Conservation (phyloP, 2,797 vertebrate species). For the Menidia menidia region DNA sequence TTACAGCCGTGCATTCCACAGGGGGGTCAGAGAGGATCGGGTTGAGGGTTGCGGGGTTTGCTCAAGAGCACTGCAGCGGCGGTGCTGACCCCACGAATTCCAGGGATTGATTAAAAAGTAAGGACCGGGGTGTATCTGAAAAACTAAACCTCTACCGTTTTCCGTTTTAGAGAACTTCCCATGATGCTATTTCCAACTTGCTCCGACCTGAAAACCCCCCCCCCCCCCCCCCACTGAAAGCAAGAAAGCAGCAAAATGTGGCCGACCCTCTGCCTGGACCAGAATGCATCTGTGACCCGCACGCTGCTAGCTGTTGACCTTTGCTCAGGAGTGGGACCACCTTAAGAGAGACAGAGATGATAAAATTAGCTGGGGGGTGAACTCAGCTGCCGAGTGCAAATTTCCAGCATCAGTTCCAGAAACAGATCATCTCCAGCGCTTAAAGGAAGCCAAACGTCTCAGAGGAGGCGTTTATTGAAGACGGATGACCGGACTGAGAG, state of each 20-base stretch:
- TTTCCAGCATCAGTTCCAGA: slow-evolving; percentile 7
- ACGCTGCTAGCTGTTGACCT: slow-evolving; percentile 33
- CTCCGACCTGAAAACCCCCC: slow-evolving; percentile 15
- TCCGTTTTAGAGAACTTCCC: too few relatives aligned
- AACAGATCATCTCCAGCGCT: neutral
- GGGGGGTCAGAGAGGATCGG: slow-evolving; percentile 44
- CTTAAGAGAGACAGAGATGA: slow-evolving; percentile 11
- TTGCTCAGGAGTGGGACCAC: slow-evolving; percentile 34
- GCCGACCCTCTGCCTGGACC: neutral
- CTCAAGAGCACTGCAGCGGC: slow-evolving; percentile 13
- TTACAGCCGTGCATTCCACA: slow-evolving; percentile 65
- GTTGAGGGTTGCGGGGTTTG: slow-evolving; percentile 13
- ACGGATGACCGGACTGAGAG: neutral
- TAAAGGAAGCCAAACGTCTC: neutral
- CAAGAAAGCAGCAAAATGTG: slow-evolving; percentile 17
- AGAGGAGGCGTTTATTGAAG: neutral
- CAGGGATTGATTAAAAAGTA: neutral
- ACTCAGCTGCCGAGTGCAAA: neutral
- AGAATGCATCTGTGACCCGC: slow-evolving; percentile 18
- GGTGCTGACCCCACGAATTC: neutral
- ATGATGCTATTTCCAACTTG: slow-evolving; percentile 1
- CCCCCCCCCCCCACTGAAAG: slow-evolving; percentile 19
- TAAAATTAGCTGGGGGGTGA: slow-evolving; percentile 1
- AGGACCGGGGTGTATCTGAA: neutral
- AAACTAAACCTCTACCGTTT: too few relatives aligned